Evolutionary conservation across 2,888 invertebrate genomes (phyloP), one percentile per base, ranked within the genome.

Genomic region (Pandemis cinnamomeana): DNA sequence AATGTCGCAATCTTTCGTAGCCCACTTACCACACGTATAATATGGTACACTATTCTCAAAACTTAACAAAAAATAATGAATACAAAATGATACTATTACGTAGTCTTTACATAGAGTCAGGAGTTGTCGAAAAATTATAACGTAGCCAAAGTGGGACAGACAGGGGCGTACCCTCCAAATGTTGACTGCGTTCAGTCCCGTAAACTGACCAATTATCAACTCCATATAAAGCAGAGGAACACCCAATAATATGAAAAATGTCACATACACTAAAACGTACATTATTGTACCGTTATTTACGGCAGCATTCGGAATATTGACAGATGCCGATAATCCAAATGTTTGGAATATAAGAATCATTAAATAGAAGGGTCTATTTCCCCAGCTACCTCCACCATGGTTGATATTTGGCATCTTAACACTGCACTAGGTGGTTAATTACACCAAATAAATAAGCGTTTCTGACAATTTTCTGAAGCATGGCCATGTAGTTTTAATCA

Each of bases 181-280:
- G 36, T 88, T 84, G 13, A 93, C 77, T 77, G 89, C 89, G 80
- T 92, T 89, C 53, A 91, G 85, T 7, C 84, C 84, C 0, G 93
- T 92, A 77, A 91, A 93, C 79, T 93, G 92, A n/a, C 90, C 85
- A 15, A 91, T 82, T 15, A 90, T 85, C 53, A 84, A 83, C 77
- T 93, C 93, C 91, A 92, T 90, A 79, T 90, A 93, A 2, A 92
- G 72, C 10, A 92, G 76, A 0, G 93, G 93, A 72, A 91, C 87
- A 5, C 92, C 93, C 10, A 91, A 53, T 1, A 88, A 55, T 2
- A 89, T 41, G 77, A 82, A 89, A n/a, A 79, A 55, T 8, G 85
- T 0, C 6, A 81, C n/a, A 66, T 82, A 80, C 3, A 82, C 75
- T 27, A 90, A 69, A 0, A 87, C 63, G 76, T 84, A 83, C 0